Percentiles rank a stretch among this genome's conserved stretches.
Evolutionary conservation across 2,888 invertebrate species (phyloP).

Genomic region (Cephus pulcher): DNA sequence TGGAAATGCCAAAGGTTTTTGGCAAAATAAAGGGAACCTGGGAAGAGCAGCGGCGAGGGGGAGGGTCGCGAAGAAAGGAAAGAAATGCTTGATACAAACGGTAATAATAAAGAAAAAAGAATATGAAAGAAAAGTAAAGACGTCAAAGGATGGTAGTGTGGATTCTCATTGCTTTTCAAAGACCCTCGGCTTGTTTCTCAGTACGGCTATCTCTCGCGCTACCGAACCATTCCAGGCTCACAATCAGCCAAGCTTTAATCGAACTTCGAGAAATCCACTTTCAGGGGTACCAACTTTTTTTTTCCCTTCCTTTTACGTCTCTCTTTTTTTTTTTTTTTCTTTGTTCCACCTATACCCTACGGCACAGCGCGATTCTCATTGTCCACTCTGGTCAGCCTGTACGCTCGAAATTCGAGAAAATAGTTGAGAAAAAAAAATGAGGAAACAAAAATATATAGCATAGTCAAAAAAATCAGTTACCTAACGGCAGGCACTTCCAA

Average conservation of each 20-base stretch:
- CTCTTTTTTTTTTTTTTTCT: neutral
- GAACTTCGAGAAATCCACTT: neutral
- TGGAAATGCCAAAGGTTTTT: neutral
- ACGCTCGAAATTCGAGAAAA: neutral
- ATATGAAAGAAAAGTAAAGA: neutral
- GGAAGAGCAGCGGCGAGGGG: neutral
- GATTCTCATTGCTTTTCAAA: neutral
- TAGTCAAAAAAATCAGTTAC: conserved; percentile 66
- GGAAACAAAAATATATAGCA: neutral
- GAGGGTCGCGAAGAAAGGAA: neutral
- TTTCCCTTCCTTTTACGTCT: neutral
- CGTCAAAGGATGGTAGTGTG: neutral
- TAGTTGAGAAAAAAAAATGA: neutral
- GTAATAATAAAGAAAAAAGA: neutral
- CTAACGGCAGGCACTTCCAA: conserved; percentile 94
- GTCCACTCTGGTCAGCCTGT: neutral
- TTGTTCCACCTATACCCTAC: neutral
- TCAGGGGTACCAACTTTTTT: neutral
- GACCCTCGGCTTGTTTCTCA: neutral
- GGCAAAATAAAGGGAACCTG: neutral
- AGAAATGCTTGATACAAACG: neutral
- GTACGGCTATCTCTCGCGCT: neutral
- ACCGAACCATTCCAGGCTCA: neutral
- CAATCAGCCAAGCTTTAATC: neutral
- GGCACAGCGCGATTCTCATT: neutral